Evolutionary conservation across 2,113 vertebrate genomes (phyloP).

Genomic region (Mormoops blainvillei): DNA sequence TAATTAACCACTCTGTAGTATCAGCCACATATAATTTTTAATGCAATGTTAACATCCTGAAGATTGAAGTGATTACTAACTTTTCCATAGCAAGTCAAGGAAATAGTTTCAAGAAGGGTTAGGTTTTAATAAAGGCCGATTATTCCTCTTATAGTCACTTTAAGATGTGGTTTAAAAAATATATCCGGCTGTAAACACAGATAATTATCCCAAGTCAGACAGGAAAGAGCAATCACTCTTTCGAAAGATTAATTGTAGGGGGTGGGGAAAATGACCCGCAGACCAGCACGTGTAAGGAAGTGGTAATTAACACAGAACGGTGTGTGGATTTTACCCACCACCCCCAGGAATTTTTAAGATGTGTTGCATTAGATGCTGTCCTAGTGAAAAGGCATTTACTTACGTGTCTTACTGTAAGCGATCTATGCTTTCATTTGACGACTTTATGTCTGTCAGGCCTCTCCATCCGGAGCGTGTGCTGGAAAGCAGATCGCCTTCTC

Average conservation of each 20-base stretch:
- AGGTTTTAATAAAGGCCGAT: neutral
- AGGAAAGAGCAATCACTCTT: neutral
- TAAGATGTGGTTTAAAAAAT: neutral
- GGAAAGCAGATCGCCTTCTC: slow-evolving; percentile 93
- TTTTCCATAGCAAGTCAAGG: slow-evolving; percentile 29
- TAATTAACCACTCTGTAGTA: slow-evolving; percentile 18
- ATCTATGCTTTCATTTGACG: neutral
- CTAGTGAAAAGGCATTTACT: neutral
- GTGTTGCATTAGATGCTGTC: neutral
- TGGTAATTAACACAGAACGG: neutral
- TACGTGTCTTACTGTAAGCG: neutral
- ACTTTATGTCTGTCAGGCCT: slow-evolving; percentile 81
- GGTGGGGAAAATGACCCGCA: fast-evolving
- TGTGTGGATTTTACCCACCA: neutral
- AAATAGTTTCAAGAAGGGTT: neutral
- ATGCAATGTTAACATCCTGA: neutral
- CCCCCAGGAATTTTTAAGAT: neutral
- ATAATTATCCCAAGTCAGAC: neutral
- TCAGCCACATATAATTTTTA: slow-evolving; percentile 18
- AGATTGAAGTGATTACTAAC: slow-evolving; percentile 12
- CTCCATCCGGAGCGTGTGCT: slow-evolving; percentile 96
- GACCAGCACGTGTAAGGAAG: fast-evolving
- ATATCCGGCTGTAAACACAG: neutral
- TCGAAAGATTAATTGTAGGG: neutral
- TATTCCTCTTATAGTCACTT: slow-evolving; percentile 14